These are phyloP conservation scores for Fopius arisanus DNA, from an alignment of 1,140 invertebrate species.

Conservation along the genomic window DNA sequence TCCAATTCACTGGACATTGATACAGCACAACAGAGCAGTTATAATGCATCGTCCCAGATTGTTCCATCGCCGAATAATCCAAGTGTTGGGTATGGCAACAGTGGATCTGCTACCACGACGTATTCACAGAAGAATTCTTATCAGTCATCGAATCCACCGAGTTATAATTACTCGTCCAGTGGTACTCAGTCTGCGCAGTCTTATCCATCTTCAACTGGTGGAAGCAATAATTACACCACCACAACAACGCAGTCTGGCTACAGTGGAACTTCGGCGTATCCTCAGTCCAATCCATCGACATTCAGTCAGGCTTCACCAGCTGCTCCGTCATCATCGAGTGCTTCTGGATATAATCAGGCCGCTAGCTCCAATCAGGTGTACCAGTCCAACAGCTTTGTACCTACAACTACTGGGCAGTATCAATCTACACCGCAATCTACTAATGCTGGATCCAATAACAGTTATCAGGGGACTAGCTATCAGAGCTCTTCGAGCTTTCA, in stretches of 20 bases:
- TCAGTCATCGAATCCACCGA: constrained; percentile 49
- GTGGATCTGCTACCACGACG: constrained; percentile 47
- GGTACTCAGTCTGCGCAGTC: constrained; percentile 52
- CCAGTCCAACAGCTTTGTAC: constrained; percentile 54
- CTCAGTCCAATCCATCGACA: constrained; percentile 56
- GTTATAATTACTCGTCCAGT: constrained; percentile 57
- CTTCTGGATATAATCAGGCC: constrained; percentile 57
- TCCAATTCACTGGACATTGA: constrained; percentile 36
- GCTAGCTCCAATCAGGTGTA: constrained; percentile 54
- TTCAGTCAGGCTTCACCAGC: constrained; percentile 59
- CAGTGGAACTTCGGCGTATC: constrained; percentile 52
- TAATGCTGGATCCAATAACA: constrained; percentile 49
- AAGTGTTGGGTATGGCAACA: constrained; percentile 39
- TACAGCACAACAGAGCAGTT: constrained; percentile 46
- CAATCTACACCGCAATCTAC: constrained; percentile 45
- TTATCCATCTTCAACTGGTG: constrained; percentile 50
- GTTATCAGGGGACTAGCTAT: constrained; percentile 56
- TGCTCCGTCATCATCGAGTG: constrained; percentile 48
- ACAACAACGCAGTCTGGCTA: constrained; percentile 56
- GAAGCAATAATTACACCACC: constrained; percentile 56
- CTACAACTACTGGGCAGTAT: constrained; percentile 60
- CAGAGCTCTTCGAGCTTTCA: constrained; percentile 58
- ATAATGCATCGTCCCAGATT: constrained; percentile 55
- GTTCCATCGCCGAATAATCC: constrained; percentile 20
- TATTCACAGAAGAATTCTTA: constrained; percentile 58